These are phyloP conservation scores for Scomber colias DNA, from an alignment of 2,113 vertebrate species.

Conservation along the genomic window DNA sequence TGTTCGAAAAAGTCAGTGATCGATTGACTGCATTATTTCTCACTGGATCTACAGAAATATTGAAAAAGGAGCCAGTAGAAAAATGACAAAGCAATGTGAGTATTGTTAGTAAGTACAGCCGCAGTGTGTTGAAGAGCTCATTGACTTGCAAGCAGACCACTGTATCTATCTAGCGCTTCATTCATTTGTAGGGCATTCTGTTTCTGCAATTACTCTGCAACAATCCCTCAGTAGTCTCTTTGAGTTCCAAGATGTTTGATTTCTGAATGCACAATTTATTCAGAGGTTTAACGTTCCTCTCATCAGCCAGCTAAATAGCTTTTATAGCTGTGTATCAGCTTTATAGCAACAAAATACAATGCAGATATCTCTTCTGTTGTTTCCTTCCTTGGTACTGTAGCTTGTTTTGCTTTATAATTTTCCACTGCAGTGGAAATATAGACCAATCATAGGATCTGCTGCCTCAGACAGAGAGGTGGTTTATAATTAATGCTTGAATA, in stretches of 20 bases:
- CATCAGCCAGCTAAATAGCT: not conserved
- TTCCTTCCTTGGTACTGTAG: not conserved
- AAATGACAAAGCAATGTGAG: not conserved
- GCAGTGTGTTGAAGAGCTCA: not conserved
- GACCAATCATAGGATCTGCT: not conserved
- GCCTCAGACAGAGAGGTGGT: slow-evolving; percentile 2
- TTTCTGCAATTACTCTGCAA: slow-evolving; percentile 41
- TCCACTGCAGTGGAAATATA: slow-evolving; percentile 1
- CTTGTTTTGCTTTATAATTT: slow-evolving; percentile 1
- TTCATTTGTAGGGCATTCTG: slow-evolving; percentile 31
- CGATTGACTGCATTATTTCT: slow-evolving; percentile 5
- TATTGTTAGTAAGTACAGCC: not conserved
- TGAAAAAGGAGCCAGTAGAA: slow-evolving; percentile 11
- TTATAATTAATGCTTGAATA: slow-evolving; percentile 40
- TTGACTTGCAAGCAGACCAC: slow-evolving; percentile 7
- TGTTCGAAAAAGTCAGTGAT: slow-evolving; percentile 23
- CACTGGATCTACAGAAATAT: slow-evolving; percentile 5
- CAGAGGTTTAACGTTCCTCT: slow-evolving; percentile 7
- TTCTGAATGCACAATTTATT: slow-evolving; percentile 18
- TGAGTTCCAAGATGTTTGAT: slow-evolving; percentile 20
- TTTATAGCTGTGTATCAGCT: not conserved
- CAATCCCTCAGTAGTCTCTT: slow-evolving; percentile 42
- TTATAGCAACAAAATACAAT: not conserved
- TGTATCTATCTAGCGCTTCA: not conserved
- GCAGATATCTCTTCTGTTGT: slow-evolving; percentile 5